phyloP scores from a whole-genome alignment of 1,140 invertebrate species.

The Cotesia glomerata region DNA sequence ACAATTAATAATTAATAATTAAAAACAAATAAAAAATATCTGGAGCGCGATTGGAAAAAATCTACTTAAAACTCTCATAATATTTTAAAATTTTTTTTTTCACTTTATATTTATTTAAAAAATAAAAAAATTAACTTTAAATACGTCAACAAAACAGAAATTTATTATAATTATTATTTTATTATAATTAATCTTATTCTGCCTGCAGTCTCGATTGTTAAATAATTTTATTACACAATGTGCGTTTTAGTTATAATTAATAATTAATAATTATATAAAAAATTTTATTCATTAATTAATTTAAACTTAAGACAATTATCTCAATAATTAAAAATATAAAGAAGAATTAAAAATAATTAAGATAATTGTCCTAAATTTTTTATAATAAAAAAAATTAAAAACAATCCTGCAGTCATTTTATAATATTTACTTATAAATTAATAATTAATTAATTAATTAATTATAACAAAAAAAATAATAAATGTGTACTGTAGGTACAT shows the following conservation, averaged over 20 bases:
- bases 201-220: constrained; percentile 37
- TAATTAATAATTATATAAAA: constrained; percentile 3
- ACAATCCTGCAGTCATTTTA: constrained; percentile 24
- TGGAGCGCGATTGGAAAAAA: neutral
- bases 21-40: constrained; percentile 32
- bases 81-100: too few species aligned
- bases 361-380: constrained; percentile 18
- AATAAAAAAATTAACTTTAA: constrained; percentile 7
- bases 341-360: constrained; percentile 6
- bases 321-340: neutral
- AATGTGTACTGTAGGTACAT: constrained; percentile 16
- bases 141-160: too few species aligned
- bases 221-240: constrained; percentile 27
- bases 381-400: constrained; percentile 6
- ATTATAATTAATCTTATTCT: constrained; percentile 26
- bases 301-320: constrained; percentile 2
- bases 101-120: constrained; percentile 10
- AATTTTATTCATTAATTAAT: too few species aligned
- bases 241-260: neutral
- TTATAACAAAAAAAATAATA: constrained; percentile 23
- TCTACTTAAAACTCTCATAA: too few species aligned
- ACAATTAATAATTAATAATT: constrained; percentile 46
- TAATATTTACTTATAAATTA: constrained; percentile 26
- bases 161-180: too few species aligned
- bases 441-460: constrained; percentile 9